Conservation (phyloP, 2,113 vertebrate species). For the Electrona antarctica region DNA sequence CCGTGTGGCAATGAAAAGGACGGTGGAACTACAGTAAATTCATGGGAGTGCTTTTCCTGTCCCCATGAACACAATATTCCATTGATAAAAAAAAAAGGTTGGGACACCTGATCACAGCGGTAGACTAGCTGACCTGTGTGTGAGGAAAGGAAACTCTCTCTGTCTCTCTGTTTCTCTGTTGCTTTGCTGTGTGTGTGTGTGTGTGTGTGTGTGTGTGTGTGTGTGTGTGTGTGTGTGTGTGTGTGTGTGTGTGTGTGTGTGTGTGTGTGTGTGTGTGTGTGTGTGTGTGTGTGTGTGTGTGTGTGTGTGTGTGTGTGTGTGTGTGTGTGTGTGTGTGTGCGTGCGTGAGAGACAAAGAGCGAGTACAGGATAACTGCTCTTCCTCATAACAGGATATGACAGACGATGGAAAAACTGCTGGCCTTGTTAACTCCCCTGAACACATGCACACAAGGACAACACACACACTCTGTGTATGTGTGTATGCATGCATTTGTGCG, state of each 20-base stretch:
- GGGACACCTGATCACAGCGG: conserved; percentile 3
- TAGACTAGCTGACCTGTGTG: background rate
- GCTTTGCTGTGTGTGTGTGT: too few species aligned
- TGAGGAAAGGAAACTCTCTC: background rate
- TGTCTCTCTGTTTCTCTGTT: background rate
- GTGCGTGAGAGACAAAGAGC: background rate
- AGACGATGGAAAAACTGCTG: conserved; percentile 24
- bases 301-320: background rate
- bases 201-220: too few species aligned
- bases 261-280: too few species aligned
- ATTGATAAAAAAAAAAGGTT: conserved; percentile 1
- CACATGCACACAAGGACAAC: too few species aligned
- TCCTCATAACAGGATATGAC: conserved; percentile 26
- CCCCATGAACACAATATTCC: conserved; percentile 26
- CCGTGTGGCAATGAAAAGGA: conserved; percentile 6
- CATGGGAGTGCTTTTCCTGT: conserved; percentile 1
- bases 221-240: too few species aligned
- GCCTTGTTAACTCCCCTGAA: background rate
- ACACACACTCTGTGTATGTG: too few species aligned
- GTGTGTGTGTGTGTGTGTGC: background rate
- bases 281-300: too few species aligned
- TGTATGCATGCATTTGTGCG: too few species aligned
- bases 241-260: too few species aligned
- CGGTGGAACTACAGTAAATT: conserved; percentile 20
- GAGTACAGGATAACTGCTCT: background rate